Conservation (phyloP, 2,888 invertebrate genomes). For the Ornithoptera priamus region DNA sequence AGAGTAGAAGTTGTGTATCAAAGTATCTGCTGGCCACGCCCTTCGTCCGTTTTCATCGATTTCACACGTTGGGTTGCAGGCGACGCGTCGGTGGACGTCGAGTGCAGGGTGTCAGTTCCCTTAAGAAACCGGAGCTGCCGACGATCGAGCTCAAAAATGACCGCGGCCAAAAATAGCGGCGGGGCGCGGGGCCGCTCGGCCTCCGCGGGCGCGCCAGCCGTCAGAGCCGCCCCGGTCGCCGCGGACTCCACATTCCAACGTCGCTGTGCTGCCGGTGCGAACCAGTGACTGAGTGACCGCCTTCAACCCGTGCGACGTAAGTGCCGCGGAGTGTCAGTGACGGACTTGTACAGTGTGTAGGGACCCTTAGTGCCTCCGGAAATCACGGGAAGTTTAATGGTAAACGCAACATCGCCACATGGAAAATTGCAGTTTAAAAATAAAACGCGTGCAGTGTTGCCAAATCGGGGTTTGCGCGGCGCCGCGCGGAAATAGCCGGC, state of each 20-base stretch:
- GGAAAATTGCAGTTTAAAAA: constrained; percentile 53
- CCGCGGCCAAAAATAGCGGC: constrained; percentile 63
- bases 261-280: constrained; percentile 75
- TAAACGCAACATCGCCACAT: constrained; percentile 27
- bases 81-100: constrained; percentile 36
- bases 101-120: constrained; percentile 42
- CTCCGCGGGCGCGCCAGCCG: constrained; percentile 45
- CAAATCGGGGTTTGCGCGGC: constrained; percentile 49
- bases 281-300: constrained; percentile 76
- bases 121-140: constrained; percentile 75
- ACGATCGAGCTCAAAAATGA: constrained; percentile 67
- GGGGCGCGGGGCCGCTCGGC: constrained; percentile 39
- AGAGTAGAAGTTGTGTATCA: no score
- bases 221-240: constrained; percentile 85
- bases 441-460: constrained; percentile 55
- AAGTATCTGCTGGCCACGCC: constrained; percentile 36
- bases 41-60: constrained; percentile 45
- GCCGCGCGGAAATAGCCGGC: constrained; percentile 54
- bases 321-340: constrained; percentile 68
- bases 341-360: constrained; percentile 53
- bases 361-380: constrained; percentile 43
- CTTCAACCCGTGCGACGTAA: constrained; percentile 79
- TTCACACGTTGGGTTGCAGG: constrained; percentile 38
- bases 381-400: constrained; percentile 23
- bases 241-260: constrained; percentile 87